Conservation (phyloP, 2,113 vertebrate genomes). For the Stomatorhinus ivindoensis region DNA sequence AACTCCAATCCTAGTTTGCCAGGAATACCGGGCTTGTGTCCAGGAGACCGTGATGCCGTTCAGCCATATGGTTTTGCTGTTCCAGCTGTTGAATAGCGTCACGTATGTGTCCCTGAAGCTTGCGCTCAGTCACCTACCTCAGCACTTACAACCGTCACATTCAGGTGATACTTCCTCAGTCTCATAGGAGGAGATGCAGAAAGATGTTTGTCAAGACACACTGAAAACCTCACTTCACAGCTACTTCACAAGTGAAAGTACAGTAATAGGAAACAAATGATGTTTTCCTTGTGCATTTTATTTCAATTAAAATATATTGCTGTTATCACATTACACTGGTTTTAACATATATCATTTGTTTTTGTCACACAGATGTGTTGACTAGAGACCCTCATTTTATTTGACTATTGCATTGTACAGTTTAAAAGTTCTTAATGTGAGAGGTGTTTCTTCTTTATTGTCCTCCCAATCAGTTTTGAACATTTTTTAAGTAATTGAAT, state of each 20-base stretch:
- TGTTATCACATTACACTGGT: not conserved
- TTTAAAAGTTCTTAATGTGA: not conserved
- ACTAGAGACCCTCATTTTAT: not conserved
- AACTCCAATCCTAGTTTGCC: not conserved
- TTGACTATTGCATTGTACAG: not conserved
- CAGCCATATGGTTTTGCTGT: not conserved
- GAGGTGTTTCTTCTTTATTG: not conserved
- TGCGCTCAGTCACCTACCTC: conserved; percentile 57
- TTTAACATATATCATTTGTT: not conserved
- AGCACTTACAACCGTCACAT: conserved; percentile 38
- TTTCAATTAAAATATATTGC: not conserved
- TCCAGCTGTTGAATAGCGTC: not conserved
- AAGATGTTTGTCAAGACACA: not conserved
- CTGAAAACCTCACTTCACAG: not conserved
- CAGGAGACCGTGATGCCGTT: not conserved
- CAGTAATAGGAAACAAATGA: not conserved
- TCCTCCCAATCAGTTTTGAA: not conserved
- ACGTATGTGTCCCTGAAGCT: conserved; percentile 14
- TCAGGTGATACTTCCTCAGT: conserved; percentile 41
- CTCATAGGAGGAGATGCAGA: not conserved
- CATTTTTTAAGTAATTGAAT: not conserved
- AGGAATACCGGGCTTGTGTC: not conserved
- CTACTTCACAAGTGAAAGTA: not conserved
- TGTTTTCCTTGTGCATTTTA: not conserved
- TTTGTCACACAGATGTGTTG: not conserved